These are phyloP conservation scores for Spatulosminthurus flaviceps DNA, from an alignment of 2,888 invertebrate species.

Conservation along the genomic window DNA sequence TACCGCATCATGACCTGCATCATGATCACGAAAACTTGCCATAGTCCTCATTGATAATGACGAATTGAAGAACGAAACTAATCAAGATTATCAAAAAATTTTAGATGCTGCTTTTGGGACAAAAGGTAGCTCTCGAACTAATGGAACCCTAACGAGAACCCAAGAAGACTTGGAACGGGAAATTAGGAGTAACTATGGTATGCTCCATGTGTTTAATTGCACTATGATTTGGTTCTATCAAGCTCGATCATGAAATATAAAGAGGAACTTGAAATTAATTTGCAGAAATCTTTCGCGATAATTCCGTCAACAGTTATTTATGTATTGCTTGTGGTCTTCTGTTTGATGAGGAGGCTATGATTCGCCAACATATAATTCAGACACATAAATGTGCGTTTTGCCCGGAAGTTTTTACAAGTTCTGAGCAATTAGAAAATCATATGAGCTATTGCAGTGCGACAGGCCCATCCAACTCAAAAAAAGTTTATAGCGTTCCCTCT, in stretches of 20 bases:
- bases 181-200: not conserved
- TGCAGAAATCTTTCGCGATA: constrained; percentile 8
- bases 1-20: too few species aligned
- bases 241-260: too few species aligned
- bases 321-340: not conserved
- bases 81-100: too few species aligned
- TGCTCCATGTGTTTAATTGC: not conserved
- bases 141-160: not conserved
- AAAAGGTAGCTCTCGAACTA: not conserved
- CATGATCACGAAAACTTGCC: too few species aligned
- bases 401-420: not conserved
- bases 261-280: not conserved
- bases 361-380: not conserved
- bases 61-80: too few species aligned
- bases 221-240: too few species aligned
- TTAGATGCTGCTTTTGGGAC: not conserved
- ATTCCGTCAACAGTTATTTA: not conserved
- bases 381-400: constrained; percentile 1
- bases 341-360: not conserved
- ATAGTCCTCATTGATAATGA: too few species aligned
- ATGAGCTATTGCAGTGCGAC: not conserved
- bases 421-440: not conserved
- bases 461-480: not conserved
- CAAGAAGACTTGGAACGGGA: not conserved
- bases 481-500: not conserved